phyloP scores from a whole-genome alignment of 2,888 invertebrate genomes.

The Euzophera pinguis region DNA sequence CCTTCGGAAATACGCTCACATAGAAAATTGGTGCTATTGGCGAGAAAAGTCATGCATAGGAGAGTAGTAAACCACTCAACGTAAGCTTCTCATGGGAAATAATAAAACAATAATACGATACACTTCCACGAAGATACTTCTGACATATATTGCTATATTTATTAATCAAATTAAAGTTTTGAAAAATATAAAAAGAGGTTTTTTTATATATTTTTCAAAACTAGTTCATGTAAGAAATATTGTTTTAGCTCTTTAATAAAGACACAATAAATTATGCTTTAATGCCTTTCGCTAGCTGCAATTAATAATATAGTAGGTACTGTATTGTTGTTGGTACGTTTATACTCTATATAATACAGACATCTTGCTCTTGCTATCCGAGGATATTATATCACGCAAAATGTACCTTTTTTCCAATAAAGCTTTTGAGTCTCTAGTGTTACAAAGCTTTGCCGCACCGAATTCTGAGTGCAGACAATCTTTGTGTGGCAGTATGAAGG shows the following conservation, averaged over 20 bases:
- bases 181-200: no score
- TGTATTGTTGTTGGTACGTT: no score
- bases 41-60: constrained; percentile 30
- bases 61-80: constrained; percentile 29
- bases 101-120: constrained; percentile 27
- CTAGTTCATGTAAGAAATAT: no score
- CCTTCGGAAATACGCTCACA: constrained; percentile 9
- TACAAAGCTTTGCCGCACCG: constrained; percentile 32
- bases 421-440: constrained; percentile 30
- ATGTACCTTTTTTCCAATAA: constrained; percentile 27
- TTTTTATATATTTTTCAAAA: no score
- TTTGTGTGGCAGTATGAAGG: constrained; percentile 26
- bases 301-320: no score
- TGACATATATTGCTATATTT: no score
- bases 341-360: no score
- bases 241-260: no score
- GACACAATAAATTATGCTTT: no score
- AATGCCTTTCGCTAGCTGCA: no score
- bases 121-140: constrained; percentile 7
- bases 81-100: constrained; percentile 37
- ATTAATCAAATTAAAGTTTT: no score
- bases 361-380: neutral
- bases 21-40: constrained; percentile 19
- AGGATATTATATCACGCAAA: constrained; percentile 11
- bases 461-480: constrained; percentile 30